phyloP scores from a whole-genome alignment of 2,888 invertebrate species.

The Galerucella pusilla region DNA sequence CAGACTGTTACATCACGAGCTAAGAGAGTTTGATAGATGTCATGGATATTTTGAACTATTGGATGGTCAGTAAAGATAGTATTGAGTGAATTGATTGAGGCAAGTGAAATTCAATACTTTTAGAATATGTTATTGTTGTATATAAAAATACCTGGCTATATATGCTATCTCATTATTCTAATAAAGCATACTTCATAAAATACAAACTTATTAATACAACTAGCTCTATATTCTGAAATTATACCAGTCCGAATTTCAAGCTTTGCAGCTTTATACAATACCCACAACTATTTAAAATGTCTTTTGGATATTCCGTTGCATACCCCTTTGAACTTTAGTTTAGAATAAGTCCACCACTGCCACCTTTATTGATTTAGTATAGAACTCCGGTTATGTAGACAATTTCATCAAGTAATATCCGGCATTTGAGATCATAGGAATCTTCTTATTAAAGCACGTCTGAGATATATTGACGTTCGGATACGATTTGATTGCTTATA shows the following conservation, averaged over 20 bases:
- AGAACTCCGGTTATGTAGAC: constrained; percentile 53
- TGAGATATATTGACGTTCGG: constrained; percentile 51
- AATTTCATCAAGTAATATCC: constrained; percentile 60
- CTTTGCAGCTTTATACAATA: not conserved
- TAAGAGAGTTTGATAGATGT: too few relatives aligned
- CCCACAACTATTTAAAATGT: not conserved
- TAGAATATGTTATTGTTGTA: too few relatives aligned
- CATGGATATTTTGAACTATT: too few relatives aligned
- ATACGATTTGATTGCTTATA: not conserved
- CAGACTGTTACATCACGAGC: too few relatives aligned
- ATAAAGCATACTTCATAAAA: too few relatives aligned
- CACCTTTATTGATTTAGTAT: constrained; percentile 55
- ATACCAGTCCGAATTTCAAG: not conserved
- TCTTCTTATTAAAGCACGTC: constrained; percentile 62
- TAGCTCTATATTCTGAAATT: too few relatives aligned
- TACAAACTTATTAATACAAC: too few relatives aligned
- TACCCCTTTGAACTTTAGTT: not conserved
- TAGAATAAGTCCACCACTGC: constrained; percentile 8
- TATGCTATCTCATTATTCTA: too few relatives aligned
- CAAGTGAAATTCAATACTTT: not conserved
- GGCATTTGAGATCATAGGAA: constrained; percentile 29
- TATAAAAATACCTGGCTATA: too few relatives aligned
- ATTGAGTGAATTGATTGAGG: too few relatives aligned
- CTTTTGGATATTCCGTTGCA: not conserved
- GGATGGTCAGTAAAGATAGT: too few relatives aligned